Evolutionary conservation across 2,113 vertebrate species (phyloP).

Genomic region (Leucosticte australis): DNA sequence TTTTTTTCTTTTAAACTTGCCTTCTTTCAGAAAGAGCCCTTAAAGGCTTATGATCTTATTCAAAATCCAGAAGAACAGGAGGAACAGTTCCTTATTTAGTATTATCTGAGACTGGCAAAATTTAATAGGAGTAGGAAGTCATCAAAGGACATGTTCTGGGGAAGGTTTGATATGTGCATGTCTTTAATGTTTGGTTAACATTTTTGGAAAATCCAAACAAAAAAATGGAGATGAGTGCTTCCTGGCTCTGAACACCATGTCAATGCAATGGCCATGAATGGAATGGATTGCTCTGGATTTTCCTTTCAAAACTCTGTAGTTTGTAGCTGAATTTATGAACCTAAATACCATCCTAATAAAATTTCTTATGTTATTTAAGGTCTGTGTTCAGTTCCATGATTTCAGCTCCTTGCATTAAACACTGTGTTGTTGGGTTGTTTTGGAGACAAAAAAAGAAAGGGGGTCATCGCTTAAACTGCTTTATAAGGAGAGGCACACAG

Average conservation of each 20-base stretch:
- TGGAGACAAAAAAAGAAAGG: not conserved
- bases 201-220: not conserved
- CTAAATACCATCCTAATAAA: not conserved
- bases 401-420: not conserved
- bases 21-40: not conserved
- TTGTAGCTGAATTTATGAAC: not conserved
- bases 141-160: not conserved
- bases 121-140: not conserved
- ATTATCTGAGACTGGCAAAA: not conserved
- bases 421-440: not conserved
- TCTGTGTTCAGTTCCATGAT: not conserved
- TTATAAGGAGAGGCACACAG: not conserved
- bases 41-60: not conserved
- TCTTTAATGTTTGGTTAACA: not conserved
- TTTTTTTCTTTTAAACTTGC: not conserved
- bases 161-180: not conserved
- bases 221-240: not conserved
- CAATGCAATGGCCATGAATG: not conserved
- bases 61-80: not conserved
- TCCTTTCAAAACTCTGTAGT: not conserved
- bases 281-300: not conserved
- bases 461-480: not conserved
- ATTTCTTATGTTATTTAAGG: not conserved
- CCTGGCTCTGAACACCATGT: not conserved
- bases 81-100: not conserved